A percentile compares a stretch with the other conserved stretches of the same genome.
phyloP scores from a whole-genome alignment of 2,797 vertebrate species.

The Xenops minutus region DNA sequence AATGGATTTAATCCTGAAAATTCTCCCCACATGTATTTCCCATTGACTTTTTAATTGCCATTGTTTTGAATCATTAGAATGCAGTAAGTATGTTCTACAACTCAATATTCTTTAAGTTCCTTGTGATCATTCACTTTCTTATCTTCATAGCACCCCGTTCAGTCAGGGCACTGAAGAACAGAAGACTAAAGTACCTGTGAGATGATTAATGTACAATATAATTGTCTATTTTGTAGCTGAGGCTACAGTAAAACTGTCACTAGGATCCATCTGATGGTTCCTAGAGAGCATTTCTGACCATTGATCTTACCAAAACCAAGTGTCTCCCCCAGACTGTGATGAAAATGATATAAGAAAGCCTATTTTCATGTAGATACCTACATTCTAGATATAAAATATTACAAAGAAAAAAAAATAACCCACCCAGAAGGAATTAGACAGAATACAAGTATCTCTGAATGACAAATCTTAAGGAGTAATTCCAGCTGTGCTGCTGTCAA shows the following conservation, averaged over 20 bases:
- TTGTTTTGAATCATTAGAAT: background rate
- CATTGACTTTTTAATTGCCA: background rate
- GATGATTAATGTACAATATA: background rate
- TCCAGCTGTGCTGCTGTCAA: background rate
- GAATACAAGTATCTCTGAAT: background rate
- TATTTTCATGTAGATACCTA: background rate
- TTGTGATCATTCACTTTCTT: background rate
- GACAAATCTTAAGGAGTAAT: background rate
- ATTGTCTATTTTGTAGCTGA: background rate
- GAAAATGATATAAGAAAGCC: background rate
- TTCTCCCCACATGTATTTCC: background rate
- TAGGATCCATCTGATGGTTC: background rate
- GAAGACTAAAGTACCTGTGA: background rate
- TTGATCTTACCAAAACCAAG: background rate
- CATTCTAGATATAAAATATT: background rate
- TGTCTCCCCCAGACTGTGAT: background rate
- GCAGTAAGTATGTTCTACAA: background rate
- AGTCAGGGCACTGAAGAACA: background rate
- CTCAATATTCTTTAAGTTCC: background rate
- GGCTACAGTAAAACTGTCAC: background rate
- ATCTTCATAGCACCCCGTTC: background rate
- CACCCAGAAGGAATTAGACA: background rate
- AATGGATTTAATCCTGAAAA: background rate
- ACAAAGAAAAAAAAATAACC: background rate
- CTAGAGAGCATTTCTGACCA: background rate